Evolutionary conservation across 2,888 invertebrate genomes (phyloP), one percentile per base, ranked within the genome.

Genomic region (Tortricodes alternella): DNA sequence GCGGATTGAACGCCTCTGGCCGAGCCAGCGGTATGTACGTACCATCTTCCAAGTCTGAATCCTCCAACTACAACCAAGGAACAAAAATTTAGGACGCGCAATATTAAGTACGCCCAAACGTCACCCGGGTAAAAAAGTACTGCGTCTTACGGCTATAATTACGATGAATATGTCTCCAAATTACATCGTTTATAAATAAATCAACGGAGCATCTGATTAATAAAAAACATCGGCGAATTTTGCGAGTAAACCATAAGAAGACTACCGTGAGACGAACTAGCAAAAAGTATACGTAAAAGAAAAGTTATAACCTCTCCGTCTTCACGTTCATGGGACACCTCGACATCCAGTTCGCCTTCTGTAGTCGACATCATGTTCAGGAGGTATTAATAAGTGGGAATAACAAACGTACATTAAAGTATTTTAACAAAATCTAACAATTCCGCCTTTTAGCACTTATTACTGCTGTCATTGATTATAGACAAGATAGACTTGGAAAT

Each of bases 271-370:
- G 37, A 48, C 11, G 9, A 24, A 21, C 35, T 41, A 9, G 38
- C 52, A 35, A 21, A 32, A 21, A 24, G 15, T 48, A 39, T 35
- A 50, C 44, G 38, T 21, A 46, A 51, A 50, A 38, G 56, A 61
- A 66, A 83, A 76, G 52, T 79, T 83, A 85, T 89, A 84, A 94
- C 94, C 92, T 94, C 94, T 70, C 94, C 94, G 60, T 94, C 94
- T 74, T 94, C 93, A 59, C 92, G 81, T 75, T 93, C 94, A 62
- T 91, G 92, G 65, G 92, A 89, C 68, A 92, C 90, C 60, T 92
- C 88, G 61, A 92, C 84, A 66, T 92, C 85, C 65, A 92, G 76
- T 73, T 93, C 93, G 66, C 92, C 91, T 80, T 93, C 93, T 89
- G 93, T 93, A 53, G 90, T 89, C 58, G 90, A 90, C 90, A 91